These are phyloP conservation scores for Furcula furcula DNA, from an alignment of 2,888 invertebrate genomes.

Conservation along the genomic window DNA sequence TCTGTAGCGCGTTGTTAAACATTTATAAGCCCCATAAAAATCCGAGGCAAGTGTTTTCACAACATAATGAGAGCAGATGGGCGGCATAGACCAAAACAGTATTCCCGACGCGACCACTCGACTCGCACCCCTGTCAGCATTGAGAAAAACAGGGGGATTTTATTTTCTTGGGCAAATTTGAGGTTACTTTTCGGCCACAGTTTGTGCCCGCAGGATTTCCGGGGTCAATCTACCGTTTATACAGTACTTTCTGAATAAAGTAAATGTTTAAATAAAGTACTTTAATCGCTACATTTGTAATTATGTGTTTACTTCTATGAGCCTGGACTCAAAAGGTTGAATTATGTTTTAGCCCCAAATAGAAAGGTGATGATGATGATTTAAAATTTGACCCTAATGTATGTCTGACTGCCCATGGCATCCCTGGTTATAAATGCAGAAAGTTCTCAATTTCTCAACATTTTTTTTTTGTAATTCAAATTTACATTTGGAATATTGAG, in stretches of 20 bases:
- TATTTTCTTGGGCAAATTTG: constrained; percentile 63
- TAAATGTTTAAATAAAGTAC: not conserved
- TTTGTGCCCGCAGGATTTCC: constrained; percentile 36
- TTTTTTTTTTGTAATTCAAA: too few relatives aligned
- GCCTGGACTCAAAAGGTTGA: too few relatives aligned
- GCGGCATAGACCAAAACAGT: constrained; percentile 48
- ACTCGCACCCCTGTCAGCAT: constrained; percentile 50
- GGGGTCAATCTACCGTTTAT: constrained; percentile 31
- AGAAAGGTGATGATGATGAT: too few relatives aligned
- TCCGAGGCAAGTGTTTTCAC: constrained; percentile 44
- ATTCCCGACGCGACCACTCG: constrained; percentile 46
- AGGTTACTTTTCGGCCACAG: constrained; percentile 50
- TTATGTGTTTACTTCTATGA: too few relatives aligned
- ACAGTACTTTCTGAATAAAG: constrained; percentile 24
- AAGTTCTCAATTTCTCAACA: too few relatives aligned
- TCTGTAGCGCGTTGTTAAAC: constrained; percentile 36
- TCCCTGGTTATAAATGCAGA: too few relatives aligned
- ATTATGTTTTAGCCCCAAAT: too few relatives aligned
- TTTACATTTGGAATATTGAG: too few relatives aligned
- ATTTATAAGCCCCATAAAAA: constrained; percentile 45
- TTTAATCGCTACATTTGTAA: too few relatives aligned
- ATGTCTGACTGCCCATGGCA: too few relatives aligned
- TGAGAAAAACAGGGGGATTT: constrained; percentile 50
- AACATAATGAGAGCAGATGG: constrained; percentile 52
- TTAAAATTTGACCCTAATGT: too few relatives aligned